Conservation (phyloP, 2,888 invertebrate genomes). For the Synanthedon andrenaeformis region DNA sequence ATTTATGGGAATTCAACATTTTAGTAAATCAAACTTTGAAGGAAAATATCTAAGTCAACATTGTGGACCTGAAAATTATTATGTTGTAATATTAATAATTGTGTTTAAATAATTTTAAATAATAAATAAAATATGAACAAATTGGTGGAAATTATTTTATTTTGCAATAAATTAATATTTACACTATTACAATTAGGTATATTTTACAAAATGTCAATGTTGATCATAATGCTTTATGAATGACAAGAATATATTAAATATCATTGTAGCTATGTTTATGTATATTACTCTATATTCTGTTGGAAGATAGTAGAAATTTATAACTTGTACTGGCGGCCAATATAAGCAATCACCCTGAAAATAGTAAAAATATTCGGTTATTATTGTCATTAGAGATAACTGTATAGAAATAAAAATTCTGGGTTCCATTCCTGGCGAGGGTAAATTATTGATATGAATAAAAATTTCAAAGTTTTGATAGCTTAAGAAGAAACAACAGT, state of each 20-base stretch:
- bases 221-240: slow-evolving; percentile 82
- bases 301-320: slow-evolving; percentile 90
- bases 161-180: slow-evolving; percentile 3
- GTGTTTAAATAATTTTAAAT: too few species aligned
- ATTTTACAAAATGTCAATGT: slow-evolving; percentile 18
- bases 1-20: too few species aligned
- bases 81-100: too few species aligned
- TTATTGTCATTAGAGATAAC: too few species aligned
- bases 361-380: slow-evolving; percentile 9
- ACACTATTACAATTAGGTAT: background rate
- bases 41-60: too few species aligned
- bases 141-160: background rate
- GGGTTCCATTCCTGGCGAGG: too few species aligned
- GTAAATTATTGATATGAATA: too few species aligned
- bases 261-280: slow-evolving; percentile 85
- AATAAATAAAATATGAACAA: background rate
- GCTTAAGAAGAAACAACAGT: too few species aligned
- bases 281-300: slow-evolving; percentile 87
- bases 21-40: too few species aligned
- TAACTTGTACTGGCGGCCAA: slow-evolving; percentile 92
- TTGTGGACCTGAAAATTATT: too few species aligned
- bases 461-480: too few species aligned
- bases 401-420: too few species aligned
- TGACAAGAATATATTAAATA: slow-evolving; percentile 90
- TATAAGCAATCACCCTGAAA: slow-evolving; percentile 87